phyloP scores from a whole-genome alignment of 2,113 vertebrate genomes.

The Plestiodon gilberti region DNA sequence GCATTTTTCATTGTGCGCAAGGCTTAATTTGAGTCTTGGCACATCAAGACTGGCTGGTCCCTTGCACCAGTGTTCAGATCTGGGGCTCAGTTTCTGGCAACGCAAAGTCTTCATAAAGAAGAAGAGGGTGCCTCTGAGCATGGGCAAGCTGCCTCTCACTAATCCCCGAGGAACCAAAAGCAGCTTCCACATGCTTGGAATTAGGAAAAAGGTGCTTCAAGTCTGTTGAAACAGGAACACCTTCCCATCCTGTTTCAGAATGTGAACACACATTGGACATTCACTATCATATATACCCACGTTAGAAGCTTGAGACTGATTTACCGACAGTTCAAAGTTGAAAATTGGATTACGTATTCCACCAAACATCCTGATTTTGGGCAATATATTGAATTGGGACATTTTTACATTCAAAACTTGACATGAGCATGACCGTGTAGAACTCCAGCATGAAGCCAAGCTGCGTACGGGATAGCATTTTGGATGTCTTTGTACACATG shows the following conservation, averaged over 20 bases:
- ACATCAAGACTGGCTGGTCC: background rate
- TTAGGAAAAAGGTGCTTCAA: background rate
- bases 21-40: background rate
- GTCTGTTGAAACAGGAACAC: background rate
- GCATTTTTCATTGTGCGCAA: background rate
- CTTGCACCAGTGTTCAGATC: too few species aligned
- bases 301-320: too few species aligned
- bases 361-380: background rate
- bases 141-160: background rate
- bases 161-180: background rate
- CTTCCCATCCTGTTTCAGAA: background rate
- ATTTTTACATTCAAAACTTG: background rate
- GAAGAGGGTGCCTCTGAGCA: background rate
- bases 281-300: background rate
- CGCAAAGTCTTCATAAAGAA: background rate
- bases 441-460: background rate
- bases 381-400: background rate
- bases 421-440: background rate
- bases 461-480: too few species aligned
- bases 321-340: too few species aligned
- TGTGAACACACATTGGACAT: background rate
- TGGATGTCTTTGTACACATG: background rate
- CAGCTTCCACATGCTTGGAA: too few species aligned
- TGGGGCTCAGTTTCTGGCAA: background rate
- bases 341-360: background rate